Conservation (phyloP, 2,888 invertebrate species). For the Caenorhabditis sp. region DNA sequence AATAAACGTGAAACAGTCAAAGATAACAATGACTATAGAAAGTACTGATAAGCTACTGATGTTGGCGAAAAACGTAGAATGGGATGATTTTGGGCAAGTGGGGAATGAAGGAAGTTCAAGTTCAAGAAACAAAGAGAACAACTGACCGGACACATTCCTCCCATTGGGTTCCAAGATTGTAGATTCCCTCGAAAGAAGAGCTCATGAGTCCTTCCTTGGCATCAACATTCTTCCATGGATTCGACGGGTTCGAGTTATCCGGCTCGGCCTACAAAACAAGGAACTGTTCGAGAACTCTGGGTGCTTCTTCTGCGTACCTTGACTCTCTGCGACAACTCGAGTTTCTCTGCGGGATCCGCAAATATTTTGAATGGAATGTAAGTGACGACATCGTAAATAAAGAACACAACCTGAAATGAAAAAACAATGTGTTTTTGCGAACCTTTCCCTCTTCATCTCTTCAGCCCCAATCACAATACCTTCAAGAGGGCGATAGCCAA, state of each 20-base stretch:
- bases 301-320: constrained; percentile 70
- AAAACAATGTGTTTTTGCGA: constrained; percentile 17
- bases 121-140: background rate
- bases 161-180: constrained; percentile 84
- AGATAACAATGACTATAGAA: constrained; percentile 27
- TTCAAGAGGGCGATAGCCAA: constrained; percentile 61
- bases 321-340: constrained; percentile 72
- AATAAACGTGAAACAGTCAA: constrained; percentile 15
- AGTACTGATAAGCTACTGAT: constrained; percentile 42
- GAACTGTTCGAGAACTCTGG: background rate
- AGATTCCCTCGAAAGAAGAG: constrained; percentile 83
- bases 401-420: constrained; percentile 75
- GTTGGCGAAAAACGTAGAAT: constrained; percentile 22
- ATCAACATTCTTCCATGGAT: constrained; percentile 80
- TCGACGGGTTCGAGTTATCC: constrained; percentile 70
- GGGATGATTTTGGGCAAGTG: background rate
- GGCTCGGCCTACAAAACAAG: constrained; percentile 72
- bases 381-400: constrained; percentile 79
- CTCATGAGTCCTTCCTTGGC: constrained; percentile 77
- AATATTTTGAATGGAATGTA: constrained; percentile 82
- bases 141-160: constrained; percentile 81
- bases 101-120: background rate
- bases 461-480: constrained; percentile 37
- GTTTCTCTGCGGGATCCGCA: constrained; percentile 80
- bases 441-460: constrained; percentile 24